Evolutionary conservation across 53 echinoderm and acorn worm genomes (phyloP).

Genomic region (Arbacia lixula): DNA sequence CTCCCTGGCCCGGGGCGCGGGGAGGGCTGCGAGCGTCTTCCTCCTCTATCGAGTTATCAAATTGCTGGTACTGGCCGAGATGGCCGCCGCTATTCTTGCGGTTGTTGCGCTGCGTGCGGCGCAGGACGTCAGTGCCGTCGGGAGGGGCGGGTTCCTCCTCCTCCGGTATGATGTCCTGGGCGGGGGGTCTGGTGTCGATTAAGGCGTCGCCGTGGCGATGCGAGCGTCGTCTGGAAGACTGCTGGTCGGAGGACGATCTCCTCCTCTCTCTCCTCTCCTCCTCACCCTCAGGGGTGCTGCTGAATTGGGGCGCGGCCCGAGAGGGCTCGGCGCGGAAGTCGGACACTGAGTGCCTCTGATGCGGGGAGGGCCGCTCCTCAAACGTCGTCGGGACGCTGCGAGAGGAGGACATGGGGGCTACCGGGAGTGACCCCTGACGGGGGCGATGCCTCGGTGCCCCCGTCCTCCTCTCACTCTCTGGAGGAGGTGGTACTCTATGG

Average conservation of each 20-base stretch:
- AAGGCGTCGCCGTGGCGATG: slow-evolving; percentile 49
- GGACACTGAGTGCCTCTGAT: slow-evolving; percentile 36
- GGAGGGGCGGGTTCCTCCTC: slow-evolving; percentile 28
- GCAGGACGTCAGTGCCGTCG: slow-evolving; percentile 43
- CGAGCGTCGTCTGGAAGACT: slow-evolving; percentile 52
- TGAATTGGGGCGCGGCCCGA: not conserved
- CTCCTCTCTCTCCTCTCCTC: slow-evolving; percentile 39
- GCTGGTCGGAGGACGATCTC: slow-evolving; percentile 15
- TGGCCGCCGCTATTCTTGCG: slow-evolving; percentile 42
- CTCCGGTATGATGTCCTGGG: slow-evolving; percentile 48
- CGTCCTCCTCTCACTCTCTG: slow-evolving; percentile 11
- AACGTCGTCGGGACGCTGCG: slow-evolving; percentile 13
- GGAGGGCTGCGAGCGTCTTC: slow-evolving; percentile 6
- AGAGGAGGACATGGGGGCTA: slow-evolving; percentile 13
- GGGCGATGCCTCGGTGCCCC: not conserved
- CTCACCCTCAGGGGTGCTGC: not conserved
- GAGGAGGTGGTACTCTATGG: not conserved
- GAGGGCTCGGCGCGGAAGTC: slow-evolving; percentile 7
- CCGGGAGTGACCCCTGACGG: slow-evolving; percentile 22
- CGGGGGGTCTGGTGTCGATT: slow-evolving; percentile 37
- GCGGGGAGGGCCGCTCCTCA: slow-evolving; percentile 20
- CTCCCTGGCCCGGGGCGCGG: slow-evolving; percentile 42
- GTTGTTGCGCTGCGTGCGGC: slow-evolving; percentile 47
- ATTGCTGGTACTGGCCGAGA: slow-evolving; percentile 53
- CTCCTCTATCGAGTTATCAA: slow-evolving; percentile 35